Conservation (phyloP, 2,888 invertebrate species). For the Euzophera pinguis region DNA sequence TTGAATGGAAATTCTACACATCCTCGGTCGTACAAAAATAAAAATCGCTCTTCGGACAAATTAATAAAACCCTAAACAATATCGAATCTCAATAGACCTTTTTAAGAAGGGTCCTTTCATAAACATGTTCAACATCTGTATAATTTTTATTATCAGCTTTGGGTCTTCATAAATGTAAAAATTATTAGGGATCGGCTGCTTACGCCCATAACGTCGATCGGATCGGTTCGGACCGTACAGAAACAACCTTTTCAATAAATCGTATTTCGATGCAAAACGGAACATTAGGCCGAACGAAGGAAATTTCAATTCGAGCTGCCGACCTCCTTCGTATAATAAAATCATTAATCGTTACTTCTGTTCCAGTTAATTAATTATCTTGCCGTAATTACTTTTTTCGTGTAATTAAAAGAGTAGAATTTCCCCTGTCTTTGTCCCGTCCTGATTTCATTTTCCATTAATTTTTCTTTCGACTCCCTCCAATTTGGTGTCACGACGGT, state of each 20-base stretch:
- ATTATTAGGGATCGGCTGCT: constrained; percentile 20
- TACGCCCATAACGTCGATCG: constrained; percentile 41
- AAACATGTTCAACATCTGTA: constrained; percentile 12
- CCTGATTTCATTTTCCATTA: constrained; percentile 80
- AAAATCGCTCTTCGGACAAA: neutral
- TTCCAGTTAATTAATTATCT: constrained; percentile 81
- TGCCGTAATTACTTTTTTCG: constrained; percentile 80
- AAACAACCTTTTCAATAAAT: constrained; percentile 57
- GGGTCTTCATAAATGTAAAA: constrained; percentile 18
- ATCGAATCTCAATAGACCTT: neutral
- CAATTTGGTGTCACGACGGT: constrained; percentile 77
- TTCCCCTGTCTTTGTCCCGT: constrained; percentile 78
- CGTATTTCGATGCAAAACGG: constrained; percentile 60
- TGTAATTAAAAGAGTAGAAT: constrained; percentile 80
- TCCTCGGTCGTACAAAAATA: no score
- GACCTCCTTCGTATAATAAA: constrained; percentile 78
- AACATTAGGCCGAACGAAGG: constrained; percentile 54
- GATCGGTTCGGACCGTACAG: constrained; percentile 61
- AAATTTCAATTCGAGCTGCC: constrained; percentile 69
- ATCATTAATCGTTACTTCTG: constrained; percentile 81
- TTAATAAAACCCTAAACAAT: neutral
- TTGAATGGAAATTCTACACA: no score
- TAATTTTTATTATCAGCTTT: constrained; percentile 9
- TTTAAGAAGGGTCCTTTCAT: constrained; percentile 7
- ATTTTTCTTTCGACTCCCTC: constrained; percentile 82